Percentiles rank a stretch among this genome's conserved stretches.
Conservation (phyloP, 92 coral and sea anemone genomes). For the Siderastrea siderea region DNA sequence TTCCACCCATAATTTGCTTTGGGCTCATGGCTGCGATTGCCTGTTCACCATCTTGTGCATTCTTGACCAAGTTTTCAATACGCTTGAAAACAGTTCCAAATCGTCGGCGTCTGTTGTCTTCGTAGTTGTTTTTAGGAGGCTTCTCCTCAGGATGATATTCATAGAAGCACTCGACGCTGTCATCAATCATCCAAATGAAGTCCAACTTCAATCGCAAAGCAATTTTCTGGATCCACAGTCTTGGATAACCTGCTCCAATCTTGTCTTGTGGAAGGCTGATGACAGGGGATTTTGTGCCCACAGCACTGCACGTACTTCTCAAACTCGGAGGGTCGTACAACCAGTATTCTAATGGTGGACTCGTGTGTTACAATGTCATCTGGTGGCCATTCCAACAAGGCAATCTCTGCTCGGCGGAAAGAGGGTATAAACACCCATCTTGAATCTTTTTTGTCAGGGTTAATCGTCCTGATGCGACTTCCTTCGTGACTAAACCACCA, state of each 20-base stretch:
- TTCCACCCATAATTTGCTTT: not conserved
- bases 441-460: not conserved
- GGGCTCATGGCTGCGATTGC: slow-evolving; percentile 69
- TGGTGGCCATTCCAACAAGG: slow-evolving; percentile 31
- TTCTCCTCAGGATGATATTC: slow-evolving; percentile 22
- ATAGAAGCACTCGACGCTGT: slow-evolving; percentile 51
- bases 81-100: slow-evolving; percentile 42
- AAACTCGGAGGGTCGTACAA: slow-evolving; percentile 55
- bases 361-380: slow-evolving; percentile 6
- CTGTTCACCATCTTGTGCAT: not conserved
- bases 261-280: slow-evolving; percentile 50
- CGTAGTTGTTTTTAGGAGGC: not conserved
- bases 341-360: slow-evolving; percentile 48
- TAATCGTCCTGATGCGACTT: not conserved
- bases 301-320: slow-evolving; percentile 19
- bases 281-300: slow-evolving; percentile 36
- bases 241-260: slow-evolving; percentile 52
- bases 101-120: not conserved
- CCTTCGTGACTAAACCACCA: not conserved
- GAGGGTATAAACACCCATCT: slow-evolving; percentile 66
- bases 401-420: slow-evolving; percentile 46
- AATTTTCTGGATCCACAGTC: slow-evolving; percentile 68
- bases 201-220: slow-evolving; percentile 41
- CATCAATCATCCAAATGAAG: slow-evolving; percentile 72
- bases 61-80: slow-evolving; percentile 33